Evolutionary conservation across 2,113 vertebrate genomes (phyloP), one percentile per base, ranked within the genome.

Genomic region (Peucedramus taeniatus): DNA sequence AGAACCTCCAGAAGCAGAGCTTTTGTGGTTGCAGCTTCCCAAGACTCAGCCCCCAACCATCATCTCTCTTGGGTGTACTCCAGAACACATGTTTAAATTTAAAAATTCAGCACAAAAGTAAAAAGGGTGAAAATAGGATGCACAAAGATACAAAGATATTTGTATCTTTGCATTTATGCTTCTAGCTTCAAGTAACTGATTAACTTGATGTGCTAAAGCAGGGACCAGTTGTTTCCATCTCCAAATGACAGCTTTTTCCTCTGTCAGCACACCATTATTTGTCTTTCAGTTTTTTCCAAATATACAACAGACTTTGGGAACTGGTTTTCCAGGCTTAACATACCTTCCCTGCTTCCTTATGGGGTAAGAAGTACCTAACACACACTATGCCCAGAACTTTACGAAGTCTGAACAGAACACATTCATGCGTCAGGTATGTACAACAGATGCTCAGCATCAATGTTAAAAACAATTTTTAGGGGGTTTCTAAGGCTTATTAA

Each of bases 371-470:
- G 23, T 33, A 39, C 20, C 31, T 39, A 61, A 44, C 12, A 44
- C 0, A 2, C 10, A 6, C 30, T 35, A 8, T 27, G 33, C 28
- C 18, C 60, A 50, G 26, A 66, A 75, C 1, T 8, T 9, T 3
- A 23, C 4, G 3, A 74, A 74, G 10, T n/a, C 27, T 40, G 35
- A 71, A 64, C 16, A 66, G 31, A 85, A 87, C 23, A 74, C 1
- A 7, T 5, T 7, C 11, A 39, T 9, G 13, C 15, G 69, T 24
- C 66, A 31, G 9, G 22, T 39, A 14, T 2, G 5, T 13, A 31
- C 0, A 2, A 33, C 5, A 44, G 42, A 49, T 56, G n/a, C 5
- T 78, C 47, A 50, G 26, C 23, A 78, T 17, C 31, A 33, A 54
- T 3, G 5, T 9, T 60, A 64, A 61, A 86, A 59, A 18, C 6